Base-by-base conservation (phyloP, 2,888 invertebrate genomes). In the Drosophila mimetica region DNA sequence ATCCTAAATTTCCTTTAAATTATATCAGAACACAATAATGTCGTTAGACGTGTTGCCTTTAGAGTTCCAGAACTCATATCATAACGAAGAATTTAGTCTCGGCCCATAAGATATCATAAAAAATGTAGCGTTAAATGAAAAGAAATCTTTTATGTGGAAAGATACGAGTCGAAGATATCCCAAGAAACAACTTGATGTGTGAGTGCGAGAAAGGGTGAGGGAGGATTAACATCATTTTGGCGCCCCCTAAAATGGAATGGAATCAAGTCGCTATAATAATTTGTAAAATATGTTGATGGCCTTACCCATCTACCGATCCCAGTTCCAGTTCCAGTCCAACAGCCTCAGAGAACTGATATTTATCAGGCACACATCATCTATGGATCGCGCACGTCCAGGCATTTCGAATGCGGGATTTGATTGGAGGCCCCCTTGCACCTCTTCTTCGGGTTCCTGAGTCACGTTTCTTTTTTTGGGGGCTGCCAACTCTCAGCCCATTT, bases 271-370 rank as follows among this genome's bases (percentile, higher is more conserved):
- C 52, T 36, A 64, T 55, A 61, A 50, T 77, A 85, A 77, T 82
- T 79, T 82, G 79, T 82, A 71, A 80, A 63, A 78, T 77, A 74
- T 83, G 63, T 74, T 81, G 69, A 76, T 77, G 73, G 86, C 78
- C 86, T 71, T 80, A 76, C 80, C 82, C 77, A 64, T 47, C 25
- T 34, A 41, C 51, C 61, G 37, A 52, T 61, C 64, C 54, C 67
- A 58, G 58, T 50, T 46, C 20, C 58, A 58, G 37, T 44, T 46
- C 20, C 58, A 58, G 37, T 44, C 39, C 48, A 59, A 9, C 36
- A 64, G 59, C 16, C 47, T 58, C 53, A 50, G 52, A 46, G 63
- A 81, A 64, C 74, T 71, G 75, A 76, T 71, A 70, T 72, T 82
- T 85, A 82, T 82, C 83, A 69, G 76, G 16, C 72, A 76, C 59